Evolutionary conservation across 2,113 vertebrate species (phyloP), one percentile per base, ranked within the genome.

Genomic region (Pycnonotus jocosus): DNA sequence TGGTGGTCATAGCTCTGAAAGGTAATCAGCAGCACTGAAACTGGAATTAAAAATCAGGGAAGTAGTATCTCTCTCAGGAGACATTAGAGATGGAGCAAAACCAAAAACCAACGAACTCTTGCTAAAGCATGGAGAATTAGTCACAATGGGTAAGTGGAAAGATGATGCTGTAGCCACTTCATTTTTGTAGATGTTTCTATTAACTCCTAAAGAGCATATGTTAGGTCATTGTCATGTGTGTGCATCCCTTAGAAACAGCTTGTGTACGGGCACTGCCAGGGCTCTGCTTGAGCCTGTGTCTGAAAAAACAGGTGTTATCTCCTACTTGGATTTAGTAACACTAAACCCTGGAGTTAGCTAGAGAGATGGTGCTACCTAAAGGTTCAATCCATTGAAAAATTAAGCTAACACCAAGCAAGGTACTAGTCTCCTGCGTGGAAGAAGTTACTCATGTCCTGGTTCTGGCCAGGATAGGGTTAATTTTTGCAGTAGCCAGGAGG

Each of bases 1-100:
- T 99, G 99, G 99, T 99, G 99, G 99, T 98, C 98, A 0, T 99
- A 98, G 98, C 73, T n/a, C 13, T 51, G 48, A n/a, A 51, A 17
- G 12, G 28, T 6, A 27, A 6, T 44, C 72, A 70, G 28, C 56
- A 65, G 37, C 47, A n/a, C 11, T 61, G 20, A 9, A 65, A 38
- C 2, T 8, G 51, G 10, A 73, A 54, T 77, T 86, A 73, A 76
- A 74, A 79, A 65, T 69, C 40, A 69, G 70, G 54, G 22, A 76
- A 76, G 25, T 15, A 83, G 31, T 56, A 62, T 42, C n/a, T 56
- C 18, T 73, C 23, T 50, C 42, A 37, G 12, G 15, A 37, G 10
- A 42, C 11, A 31, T 53, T 44, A 73, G 35, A 70, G 30, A 42
- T 61, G 66, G n/a, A 91, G 21, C 74, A 42, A 82, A 82, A 30